Evolutionary conservation across 2,888 invertebrate genomes (phyloP).

Genomic region (Amblyjoppa fuscipennis): DNA sequence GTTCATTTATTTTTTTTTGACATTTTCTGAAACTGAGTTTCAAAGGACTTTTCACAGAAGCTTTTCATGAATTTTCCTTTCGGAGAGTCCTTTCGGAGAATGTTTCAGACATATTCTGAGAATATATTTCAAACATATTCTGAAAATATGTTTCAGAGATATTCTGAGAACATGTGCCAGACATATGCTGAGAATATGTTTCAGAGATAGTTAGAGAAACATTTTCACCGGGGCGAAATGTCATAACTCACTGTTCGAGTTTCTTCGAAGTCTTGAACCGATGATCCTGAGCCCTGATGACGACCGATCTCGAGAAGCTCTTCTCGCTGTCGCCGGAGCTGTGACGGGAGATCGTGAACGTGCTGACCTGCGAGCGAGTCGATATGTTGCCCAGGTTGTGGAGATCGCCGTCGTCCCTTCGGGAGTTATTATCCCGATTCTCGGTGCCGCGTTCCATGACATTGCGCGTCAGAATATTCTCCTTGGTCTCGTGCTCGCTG

Average conservation of each 20-base stretch:
- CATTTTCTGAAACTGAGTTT: background rate
- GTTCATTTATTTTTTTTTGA: too few species aligned
- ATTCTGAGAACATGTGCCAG: constrained; percentile 7
- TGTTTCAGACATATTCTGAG: background rate
- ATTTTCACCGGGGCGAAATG: background rate
- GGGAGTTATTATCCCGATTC: constrained; percentile 63
- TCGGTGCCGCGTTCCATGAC: constrained; percentile 71
- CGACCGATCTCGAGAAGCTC: constrained; percentile 81
- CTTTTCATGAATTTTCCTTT: too few species aligned
- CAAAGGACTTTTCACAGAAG: background rate
- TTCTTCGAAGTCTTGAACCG: constrained; percentile 81
- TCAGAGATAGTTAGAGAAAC: background rate
- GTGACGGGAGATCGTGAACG: constrained; percentile 82
- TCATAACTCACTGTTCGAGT: constrained; percentile 82
- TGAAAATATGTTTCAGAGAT: too few species aligned
- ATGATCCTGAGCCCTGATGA: constrained; percentile 80
- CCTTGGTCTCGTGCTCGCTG: constrained; percentile 77
- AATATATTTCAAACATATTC: too few species aligned
- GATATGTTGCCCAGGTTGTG: constrained; percentile 79
- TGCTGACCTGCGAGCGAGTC: constrained; percentile 81
- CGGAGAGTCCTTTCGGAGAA: background rate
- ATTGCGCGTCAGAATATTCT: constrained; percentile 67
- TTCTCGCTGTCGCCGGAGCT: constrained; percentile 83
- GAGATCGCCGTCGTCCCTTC: constrained; percentile 70
- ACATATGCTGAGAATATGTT: background rate